A percentile compares a stretch with the other conserved stretches of the same genome.
Evolutionary conservation across 2,113 vertebrate species (phyloP).

Genomic region (Gymnarchus niloticus): DNA sequence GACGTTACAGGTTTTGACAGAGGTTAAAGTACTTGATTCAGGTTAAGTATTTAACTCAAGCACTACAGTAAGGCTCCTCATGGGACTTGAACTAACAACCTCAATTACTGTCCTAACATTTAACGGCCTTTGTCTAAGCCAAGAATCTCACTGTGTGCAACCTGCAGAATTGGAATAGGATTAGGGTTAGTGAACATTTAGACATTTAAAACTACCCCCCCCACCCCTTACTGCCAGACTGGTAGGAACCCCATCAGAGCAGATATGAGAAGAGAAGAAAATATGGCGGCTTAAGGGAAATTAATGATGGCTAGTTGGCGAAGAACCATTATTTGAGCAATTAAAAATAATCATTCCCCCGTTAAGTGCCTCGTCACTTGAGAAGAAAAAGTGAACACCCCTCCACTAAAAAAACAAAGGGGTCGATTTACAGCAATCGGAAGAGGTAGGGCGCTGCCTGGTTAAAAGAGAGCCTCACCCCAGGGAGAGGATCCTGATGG

Average conservation of each 20-base stretch:
- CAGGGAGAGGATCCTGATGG: neutral
- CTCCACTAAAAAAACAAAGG: neutral
- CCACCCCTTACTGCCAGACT: neutral
- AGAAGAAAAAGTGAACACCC: neutral
- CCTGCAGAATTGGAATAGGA: neutral
- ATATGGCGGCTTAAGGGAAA: neutral
- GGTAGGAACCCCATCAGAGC: neutral
- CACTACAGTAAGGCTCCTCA: neutral
- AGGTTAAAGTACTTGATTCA: neutral
- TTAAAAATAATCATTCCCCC: slow-evolving; percentile 18
- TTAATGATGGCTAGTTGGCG: neutral
- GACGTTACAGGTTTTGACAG: neutral
- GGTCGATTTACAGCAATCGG: neutral
- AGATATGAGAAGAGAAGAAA: neutral
- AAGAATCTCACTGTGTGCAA: too few relatives aligned
- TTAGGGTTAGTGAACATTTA: slow-evolving; percentile 6
- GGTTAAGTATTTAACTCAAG: neutral
- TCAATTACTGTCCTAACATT: neutral
- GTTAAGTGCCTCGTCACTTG: neutral
- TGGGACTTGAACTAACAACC: neutral
- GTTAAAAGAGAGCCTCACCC: neutral
- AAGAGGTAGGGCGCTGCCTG: neutral
- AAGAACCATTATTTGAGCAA: slow-evolving; percentile 10
- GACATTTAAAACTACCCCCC: neutral
- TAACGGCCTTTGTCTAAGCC: neutral